These are phyloP conservation scores for Microcebus griseorufus DNA, from an alignment of 2,113 vertebrate genomes.

Conservation along the genomic window DNA sequence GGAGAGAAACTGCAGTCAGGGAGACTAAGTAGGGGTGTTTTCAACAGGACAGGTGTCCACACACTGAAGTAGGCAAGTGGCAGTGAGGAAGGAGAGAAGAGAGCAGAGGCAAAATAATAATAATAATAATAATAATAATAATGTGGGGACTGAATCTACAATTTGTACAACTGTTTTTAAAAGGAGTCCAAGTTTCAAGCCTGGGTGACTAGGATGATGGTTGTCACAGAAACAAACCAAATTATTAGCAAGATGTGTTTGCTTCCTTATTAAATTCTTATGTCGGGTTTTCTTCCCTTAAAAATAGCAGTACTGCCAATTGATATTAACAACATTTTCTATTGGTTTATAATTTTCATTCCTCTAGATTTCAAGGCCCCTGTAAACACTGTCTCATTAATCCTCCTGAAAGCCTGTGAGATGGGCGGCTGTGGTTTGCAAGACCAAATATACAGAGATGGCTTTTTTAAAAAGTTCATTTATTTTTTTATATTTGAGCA, in stretches of 20 bases:
- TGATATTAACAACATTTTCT: background rate
- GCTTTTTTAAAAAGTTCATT: background rate
- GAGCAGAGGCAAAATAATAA: background rate
- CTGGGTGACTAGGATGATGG: background rate
- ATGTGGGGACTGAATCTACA: background rate
- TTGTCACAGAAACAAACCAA: background rate
- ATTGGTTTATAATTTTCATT: background rate
- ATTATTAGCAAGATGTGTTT: background rate
- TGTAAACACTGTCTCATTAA: background rate
- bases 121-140: background rate
- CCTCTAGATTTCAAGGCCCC: background rate
- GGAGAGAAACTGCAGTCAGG: background rate
- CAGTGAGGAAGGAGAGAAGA: background rate
- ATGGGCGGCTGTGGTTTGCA: background rate
- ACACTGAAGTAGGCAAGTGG: background rate
- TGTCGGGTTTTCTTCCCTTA: background rate
- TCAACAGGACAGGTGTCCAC: background rate
- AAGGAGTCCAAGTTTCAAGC: background rate
- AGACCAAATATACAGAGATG: background rate
- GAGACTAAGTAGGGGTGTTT: background rate
- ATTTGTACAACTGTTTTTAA: background rate
- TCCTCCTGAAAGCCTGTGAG: background rate
- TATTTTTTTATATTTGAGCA: background rate
- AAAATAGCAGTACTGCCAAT: background rate
- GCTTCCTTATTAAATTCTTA: background rate